Evolutionary conservation across 1,140 invertebrate genomes (phyloP).

Genomic region (Acromyrmex charruanus): DNA sequence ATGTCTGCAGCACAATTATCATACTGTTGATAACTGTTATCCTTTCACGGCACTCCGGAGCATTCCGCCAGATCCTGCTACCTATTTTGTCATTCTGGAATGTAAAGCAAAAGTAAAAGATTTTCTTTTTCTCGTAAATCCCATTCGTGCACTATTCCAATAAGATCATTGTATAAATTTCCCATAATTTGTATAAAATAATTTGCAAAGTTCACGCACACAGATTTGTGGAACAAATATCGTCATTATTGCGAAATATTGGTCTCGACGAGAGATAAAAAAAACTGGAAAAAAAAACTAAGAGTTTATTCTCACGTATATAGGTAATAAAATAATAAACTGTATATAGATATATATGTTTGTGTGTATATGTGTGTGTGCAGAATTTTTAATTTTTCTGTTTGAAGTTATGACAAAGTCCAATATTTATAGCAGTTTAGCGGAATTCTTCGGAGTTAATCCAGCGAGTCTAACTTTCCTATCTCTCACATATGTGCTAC

Average conservation of each 20-base stretch:
- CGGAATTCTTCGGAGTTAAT: constrained; percentile 78
- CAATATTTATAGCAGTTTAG: constrained; percentile 60
- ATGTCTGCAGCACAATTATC: constrained; percentile 71
- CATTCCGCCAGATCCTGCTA: constrained; percentile 64
- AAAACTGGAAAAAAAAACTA: neutral
- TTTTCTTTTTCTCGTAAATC: constrained; percentile 17
- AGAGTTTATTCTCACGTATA: neutral
- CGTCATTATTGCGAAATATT: neutral
- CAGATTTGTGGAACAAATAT: constrained; percentile 4
- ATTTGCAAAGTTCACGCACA: constrained; percentile 2
- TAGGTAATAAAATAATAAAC: constrained; percentile 14
- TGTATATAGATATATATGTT: constrained; percentile 14
- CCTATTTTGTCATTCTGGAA: neutral
- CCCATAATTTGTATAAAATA: neutral
- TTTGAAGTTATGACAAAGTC: neutral
- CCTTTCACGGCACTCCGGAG: constrained; percentile 63
- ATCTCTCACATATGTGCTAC: constrained; percentile 75
- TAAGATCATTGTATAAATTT: constrained; percentile 4
- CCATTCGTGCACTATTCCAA: neutral
- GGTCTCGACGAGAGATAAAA: neutral
- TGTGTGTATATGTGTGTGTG: neutral
- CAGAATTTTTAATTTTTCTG: constrained; percentile 18
- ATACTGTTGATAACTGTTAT: constrained; percentile 63
- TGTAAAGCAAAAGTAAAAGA: constrained; percentile 20
- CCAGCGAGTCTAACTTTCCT: constrained; percentile 55